Evolutionary conservation across 2,113 vertebrate genomes (phyloP).

Genomic region (Toxotes chatareus): DNA sequence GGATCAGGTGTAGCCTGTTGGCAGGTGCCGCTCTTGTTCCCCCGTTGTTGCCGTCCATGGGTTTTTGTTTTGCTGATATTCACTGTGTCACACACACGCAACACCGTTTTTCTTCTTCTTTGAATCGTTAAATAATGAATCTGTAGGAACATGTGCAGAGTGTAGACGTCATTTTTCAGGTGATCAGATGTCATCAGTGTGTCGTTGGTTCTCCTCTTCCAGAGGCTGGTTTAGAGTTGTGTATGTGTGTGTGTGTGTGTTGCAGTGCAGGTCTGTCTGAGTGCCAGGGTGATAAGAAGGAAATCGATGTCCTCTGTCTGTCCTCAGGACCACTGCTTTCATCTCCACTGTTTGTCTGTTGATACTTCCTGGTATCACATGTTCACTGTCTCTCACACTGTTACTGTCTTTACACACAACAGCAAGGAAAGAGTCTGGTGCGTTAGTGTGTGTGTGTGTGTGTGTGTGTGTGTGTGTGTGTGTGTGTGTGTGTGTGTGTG

Average conservation of each 20-base stretch:
- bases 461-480: constrained; percentile 18
- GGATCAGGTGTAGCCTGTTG: no score
- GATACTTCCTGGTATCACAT: not conserved
- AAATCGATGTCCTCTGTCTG: constrained; percentile 13
- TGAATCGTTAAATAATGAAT: constrained; percentile 48
- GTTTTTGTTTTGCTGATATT: not conserved
- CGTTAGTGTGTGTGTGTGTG: constrained; percentile 26
- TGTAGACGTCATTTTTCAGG: not conserved
- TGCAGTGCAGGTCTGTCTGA: constrained; percentile 6
- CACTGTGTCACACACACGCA: not conserved
- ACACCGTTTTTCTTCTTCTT: not conserved
- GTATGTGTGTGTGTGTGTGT: not conserved
- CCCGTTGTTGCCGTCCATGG: no score
- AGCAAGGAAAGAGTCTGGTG: not conserved
- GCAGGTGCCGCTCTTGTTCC: no score
- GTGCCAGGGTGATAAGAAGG: constrained; percentile 5
- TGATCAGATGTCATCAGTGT: constrained; percentile 27
- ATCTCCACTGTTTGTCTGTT: no score
- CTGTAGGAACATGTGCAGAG: constrained; percentile 5
- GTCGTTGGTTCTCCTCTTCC: not conserved
- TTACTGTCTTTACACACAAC: not conserved
- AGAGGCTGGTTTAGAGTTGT: constrained; percentile 2
- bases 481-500: constrained; percentile 30
- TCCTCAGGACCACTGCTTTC: no score
- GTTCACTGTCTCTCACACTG: not conserved